These are phyloP conservation scores for Tribolium freemani DNA, from an alignment of 2,888 invertebrate genomes.

Conservation along the genomic window DNA sequence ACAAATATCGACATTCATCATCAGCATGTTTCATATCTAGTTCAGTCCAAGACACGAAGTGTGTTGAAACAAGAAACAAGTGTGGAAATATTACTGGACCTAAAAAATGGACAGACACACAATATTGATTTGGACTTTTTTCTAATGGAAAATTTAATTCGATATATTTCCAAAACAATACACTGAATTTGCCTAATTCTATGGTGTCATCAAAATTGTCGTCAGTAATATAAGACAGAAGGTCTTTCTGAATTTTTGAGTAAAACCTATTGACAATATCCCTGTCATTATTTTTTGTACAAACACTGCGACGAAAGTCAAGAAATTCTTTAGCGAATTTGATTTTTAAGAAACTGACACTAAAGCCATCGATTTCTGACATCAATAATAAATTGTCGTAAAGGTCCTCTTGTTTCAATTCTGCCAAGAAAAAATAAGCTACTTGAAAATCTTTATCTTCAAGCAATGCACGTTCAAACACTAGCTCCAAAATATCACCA, in stretches of 20 bases:
- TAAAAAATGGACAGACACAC: constrained; percentile 73
- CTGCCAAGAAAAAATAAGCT: constrained; percentile 74
- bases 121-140: background rate
- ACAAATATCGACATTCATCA: constrained; percentile 67
- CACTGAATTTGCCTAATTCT: constrained; percentile 64
- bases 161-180: constrained; percentile 61
- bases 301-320: too few species aligned
- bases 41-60: constrained; percentile 49
- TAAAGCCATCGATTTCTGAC: constrained; percentile 68
- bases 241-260: constrained; percentile 60
- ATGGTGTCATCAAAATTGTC: constrained; percentile 59
- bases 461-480: constrained; percentile 73
- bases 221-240: constrained; percentile 62
- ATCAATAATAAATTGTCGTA: background rate
- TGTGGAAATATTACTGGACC: constrained; percentile 79
- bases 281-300: too few species aligned
- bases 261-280: constrained; percentile 46
- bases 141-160: constrained; percentile 51
- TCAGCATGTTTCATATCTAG: constrained; percentile 53
- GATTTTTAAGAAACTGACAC: constrained; percentile 67
- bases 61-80: constrained; percentile 56
- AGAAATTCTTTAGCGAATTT: constrained; percentile 32
- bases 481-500: constrained; percentile 65
- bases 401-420: background rate
- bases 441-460: constrained; percentile 71